Evolutionary conservation across 2,113 vertebrate genomes (phyloP), one percentile per base, ranked within the genome.

Genomic region (Falco punctatus): DNA sequence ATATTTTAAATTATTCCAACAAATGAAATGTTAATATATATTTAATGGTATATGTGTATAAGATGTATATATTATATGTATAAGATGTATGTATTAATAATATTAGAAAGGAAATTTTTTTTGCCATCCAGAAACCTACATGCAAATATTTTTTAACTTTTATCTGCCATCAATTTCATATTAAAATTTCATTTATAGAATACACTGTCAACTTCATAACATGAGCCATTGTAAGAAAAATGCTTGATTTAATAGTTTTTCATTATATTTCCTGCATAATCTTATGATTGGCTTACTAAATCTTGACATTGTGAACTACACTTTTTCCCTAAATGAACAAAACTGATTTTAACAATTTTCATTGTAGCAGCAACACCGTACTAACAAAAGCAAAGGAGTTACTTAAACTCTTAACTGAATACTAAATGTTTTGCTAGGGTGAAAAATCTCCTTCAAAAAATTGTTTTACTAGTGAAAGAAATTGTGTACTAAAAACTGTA

Each of bases 181-280:
- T 96, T 97, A 97, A 94, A 96, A 95, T 97, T 97, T 98, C 96
- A 96, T 94, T 98, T 97, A 71, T 67, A 97, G 89, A 96, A 95
- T 92, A 94, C 15, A 81, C 97, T 98, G 96, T 94, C 98, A 97
- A 94, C 66, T 83, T 97, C 97, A 89, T 91, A 97, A 95, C 94
- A 83, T 96, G 97, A 96, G 87, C 83, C 88, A 85, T 57, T 93
- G 71, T 66, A 94, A 96, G 74, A 92, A 96, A 91, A 96, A 93
- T 57, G 4, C 35, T 93, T 73, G 89, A 90, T 97, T 96, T 98
- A 98, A 97, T 90, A 96, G 93, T 87, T 96, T 89, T 96, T 96
- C 95, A 90, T 97, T 96, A 59, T 75, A 93, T 96, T 95, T 92
- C 74, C 91, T 90, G 59, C 84, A 89, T 83, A 88, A 96, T 92